Evolutionary conservation across 2,113 vertebrate genomes (phyloP).

Genomic region (Orientallactaga bullata): DNA sequence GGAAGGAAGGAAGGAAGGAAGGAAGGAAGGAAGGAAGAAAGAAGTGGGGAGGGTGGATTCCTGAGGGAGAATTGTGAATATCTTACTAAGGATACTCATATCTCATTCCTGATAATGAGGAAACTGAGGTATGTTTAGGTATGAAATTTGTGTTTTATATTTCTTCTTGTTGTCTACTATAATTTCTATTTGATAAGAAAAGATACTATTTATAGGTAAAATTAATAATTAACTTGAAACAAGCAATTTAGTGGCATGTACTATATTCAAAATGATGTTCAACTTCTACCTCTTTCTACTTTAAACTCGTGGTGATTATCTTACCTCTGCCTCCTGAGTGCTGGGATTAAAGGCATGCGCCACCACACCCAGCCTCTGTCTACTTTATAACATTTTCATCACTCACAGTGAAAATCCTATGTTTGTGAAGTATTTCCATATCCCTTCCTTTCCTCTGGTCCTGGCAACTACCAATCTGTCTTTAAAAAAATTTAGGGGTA

Average conservation of each 20-base stretch:
- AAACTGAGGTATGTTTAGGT: conserved; percentile 18
- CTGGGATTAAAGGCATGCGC: too few relatives aligned
- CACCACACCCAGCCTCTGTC: neutral
- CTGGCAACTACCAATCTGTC: neutral
- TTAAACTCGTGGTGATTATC: too few relatives aligned
- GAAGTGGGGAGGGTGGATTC: neutral
- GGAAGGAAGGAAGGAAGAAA: neutral
- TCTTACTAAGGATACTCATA: neutral
- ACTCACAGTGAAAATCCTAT: neutral
- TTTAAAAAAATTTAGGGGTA: neutral
- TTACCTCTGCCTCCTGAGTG: too few relatives aligned
- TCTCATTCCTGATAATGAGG: neutral
- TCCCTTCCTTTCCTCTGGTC: neutral
- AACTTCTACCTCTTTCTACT: neutral
- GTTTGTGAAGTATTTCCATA: neutral
- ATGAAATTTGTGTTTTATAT: neutral
- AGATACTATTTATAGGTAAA: neutral
- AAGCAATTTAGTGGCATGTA: neutral
- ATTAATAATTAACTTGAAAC: neutral
- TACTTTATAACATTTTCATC: neutral
- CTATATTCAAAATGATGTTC: neutral
- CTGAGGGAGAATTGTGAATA: neutral
- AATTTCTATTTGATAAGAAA: conserved; percentile 46
- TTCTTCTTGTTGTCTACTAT: neutral
- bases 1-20: too few relatives aligned